Base-by-base conservation (phyloP, 2,113 vertebrate genomes). In the Lontra canadensis region DNA sequence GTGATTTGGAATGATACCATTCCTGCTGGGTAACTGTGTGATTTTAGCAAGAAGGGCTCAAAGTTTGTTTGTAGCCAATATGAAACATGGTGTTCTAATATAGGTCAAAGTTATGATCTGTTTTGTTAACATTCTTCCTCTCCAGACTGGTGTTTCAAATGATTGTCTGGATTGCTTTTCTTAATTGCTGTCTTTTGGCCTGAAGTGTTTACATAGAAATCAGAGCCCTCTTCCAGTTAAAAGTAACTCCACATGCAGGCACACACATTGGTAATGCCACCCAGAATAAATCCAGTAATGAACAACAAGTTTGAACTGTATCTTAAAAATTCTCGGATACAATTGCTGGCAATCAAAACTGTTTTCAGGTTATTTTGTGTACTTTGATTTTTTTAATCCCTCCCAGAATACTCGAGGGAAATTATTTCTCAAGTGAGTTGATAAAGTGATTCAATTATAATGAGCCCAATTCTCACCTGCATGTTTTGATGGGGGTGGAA, bases 331-430 rank as follows among this genome's bases (percentile, higher is more conserved):
- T 95, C 86, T 92, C 67, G 92, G 81, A 76, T 97, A 97, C 63
- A 96, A 94, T 95, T 96, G 69, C 76, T 96, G 93, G 79, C 93
- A 97, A 98, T 97, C 88, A 94, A 95, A 97, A 96, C 67, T 82
- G 42, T 97, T 97, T 97, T 95, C 73, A 63, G 67, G 94, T 95
- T 94, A 95, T 86, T 89, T 95, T 94, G 76, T 88, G 34, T 93
- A 63, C 73, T 97, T 95, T 90, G 36, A 78, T 92, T 96, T 94
- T 95, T 95, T 92, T 63, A 96, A 85, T 95, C n/a, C 76, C 81
- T 96, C 63, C 31, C 55, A 94, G 85, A 98, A 93, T 90, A 76
- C 94, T 90, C 3, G 2, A 94, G 34, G 57, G 90, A 97, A 96
- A 92, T 34, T 61, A 91, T 78, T 95, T 57, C 44, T 83, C 65